Evolutionary conservation across 2,888 invertebrate genomes (phyloP).

Genomic region (Sepiola atlantica): DNA sequence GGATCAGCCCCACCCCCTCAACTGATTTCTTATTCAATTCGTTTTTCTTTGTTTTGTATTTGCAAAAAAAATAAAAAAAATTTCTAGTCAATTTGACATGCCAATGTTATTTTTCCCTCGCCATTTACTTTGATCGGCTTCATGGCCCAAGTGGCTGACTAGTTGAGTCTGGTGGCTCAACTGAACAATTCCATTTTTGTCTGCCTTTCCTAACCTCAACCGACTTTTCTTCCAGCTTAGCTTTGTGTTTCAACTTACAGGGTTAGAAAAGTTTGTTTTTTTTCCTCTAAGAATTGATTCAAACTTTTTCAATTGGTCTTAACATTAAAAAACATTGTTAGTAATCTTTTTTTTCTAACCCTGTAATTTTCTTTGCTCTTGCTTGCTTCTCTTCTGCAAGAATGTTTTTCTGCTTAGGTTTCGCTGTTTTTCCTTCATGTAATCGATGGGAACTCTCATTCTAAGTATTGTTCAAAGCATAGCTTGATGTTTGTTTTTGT

Average conservation of each 20-base stretch:
- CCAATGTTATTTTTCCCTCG: too few species aligned
- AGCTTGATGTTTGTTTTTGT: not conserved
- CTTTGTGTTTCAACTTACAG: not conserved
- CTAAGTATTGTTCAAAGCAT: too few species aligned
- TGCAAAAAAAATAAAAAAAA: too few species aligned
- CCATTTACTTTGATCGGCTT: too few species aligned
- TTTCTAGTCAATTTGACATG: too few species aligned
- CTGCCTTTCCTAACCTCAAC: not conserved
- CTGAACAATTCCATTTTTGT: too few species aligned
- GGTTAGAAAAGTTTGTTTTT: not conserved
- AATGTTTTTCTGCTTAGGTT: not conserved
- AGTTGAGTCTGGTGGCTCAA: too few species aligned
- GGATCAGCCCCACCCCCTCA: too few species aligned
- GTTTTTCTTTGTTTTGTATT: too few species aligned
- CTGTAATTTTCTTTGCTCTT: not conserved
- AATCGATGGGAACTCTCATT: not conserved
- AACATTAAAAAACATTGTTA: too few species aligned
- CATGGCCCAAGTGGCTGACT: too few species aligned
- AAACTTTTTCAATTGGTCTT: not conserved
- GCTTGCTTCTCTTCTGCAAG: slow-evolving; percentile 32
- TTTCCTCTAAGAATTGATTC: not conserved
- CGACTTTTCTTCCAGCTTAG: not conserved
- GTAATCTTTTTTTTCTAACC: not conserved
- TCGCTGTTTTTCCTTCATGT: not conserved
- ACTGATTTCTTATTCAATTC: too few species aligned